Percentiles rank a stretch among this genome's conserved stretches.
These are phyloP conservation scores for Diaphora mendica DNA, from an alignment of 2,888 invertebrate genomes.

Conservation along the genomic window DNA sequence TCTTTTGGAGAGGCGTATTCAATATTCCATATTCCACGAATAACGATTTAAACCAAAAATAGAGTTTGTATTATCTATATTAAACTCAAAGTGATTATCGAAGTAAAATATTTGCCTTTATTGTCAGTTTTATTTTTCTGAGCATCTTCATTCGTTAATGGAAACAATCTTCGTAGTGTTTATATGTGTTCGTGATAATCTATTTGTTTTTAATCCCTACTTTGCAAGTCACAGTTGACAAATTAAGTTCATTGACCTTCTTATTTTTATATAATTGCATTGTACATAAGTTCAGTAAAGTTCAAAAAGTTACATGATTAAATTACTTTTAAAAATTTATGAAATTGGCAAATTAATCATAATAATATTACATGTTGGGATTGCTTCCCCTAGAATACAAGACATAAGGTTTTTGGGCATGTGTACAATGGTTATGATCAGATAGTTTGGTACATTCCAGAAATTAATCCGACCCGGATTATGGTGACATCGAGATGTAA, in stretches of 20 bases:
- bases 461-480: not conserved
- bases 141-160: too few relatives aligned
- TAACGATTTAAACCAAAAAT: too few relatives aligned
- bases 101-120: not conserved
- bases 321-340: not conserved
- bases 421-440: not conserved
- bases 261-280: too few relatives aligned
- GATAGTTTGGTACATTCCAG: not conserved
- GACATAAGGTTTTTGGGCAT: not conserved
- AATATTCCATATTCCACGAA: too few relatives aligned
- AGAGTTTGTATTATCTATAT: not conserved
- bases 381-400: not conserved
- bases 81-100: not conserved
- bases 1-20: too few relatives aligned
- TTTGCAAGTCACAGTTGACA: too few relatives aligned
- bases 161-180: too few relatives aligned
- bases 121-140: not conserved
- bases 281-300: too few relatives aligned
- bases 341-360: not conserved
- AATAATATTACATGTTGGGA: not conserved
- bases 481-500: not conserved
- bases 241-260: too few relatives aligned
- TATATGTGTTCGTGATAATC: too few relatives aligned
- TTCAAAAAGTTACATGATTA: not conserved
- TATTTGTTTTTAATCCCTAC: too few relatives aligned